These are phyloP conservation scores for Gallinago jamesoni DNA, from an alignment of 2,113 vertebrate species.

Conservation along the genomic window DNA sequence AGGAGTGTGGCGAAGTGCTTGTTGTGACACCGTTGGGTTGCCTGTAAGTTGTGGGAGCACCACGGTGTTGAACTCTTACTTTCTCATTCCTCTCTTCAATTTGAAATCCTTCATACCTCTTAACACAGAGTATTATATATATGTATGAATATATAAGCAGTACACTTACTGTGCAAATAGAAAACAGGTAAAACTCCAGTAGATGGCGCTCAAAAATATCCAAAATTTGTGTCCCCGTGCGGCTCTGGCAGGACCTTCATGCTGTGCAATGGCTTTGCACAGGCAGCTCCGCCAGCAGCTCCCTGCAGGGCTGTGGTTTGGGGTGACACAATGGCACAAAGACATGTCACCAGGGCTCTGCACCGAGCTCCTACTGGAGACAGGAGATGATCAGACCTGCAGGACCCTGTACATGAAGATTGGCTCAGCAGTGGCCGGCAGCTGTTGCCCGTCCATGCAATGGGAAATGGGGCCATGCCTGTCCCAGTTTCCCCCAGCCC, in stretches of 20 bases:
- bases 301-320: rapidly evolving
- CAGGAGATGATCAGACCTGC: not conserved
- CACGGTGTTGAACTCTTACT: not conserved
- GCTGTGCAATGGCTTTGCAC: rapidly evolving
- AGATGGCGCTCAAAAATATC: constrained; percentile 62
- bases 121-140: rapidly evolving
- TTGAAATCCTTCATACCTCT: not conserved
- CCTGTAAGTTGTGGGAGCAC: not conserved
- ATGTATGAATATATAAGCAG: rapidly evolving
- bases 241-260: rapidly evolving
- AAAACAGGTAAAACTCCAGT: not conserved
- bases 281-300: not conserved
- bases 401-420: rapidly evolving
- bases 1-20: not conserved
- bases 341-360: rapidly evolving
- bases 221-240: not conserved
- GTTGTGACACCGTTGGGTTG: not conserved
- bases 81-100: not conserved
- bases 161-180: rapidly evolving
- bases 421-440: not conserved
- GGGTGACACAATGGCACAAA: not conserved
- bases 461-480: rapidly evolving
- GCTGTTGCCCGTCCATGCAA: not conserved
- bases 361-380: not conserved
- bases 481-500: not conserved